Conservation (phyloP, 2,888 invertebrate genomes). For the Pyrocoelia pectoralis region DNA sequence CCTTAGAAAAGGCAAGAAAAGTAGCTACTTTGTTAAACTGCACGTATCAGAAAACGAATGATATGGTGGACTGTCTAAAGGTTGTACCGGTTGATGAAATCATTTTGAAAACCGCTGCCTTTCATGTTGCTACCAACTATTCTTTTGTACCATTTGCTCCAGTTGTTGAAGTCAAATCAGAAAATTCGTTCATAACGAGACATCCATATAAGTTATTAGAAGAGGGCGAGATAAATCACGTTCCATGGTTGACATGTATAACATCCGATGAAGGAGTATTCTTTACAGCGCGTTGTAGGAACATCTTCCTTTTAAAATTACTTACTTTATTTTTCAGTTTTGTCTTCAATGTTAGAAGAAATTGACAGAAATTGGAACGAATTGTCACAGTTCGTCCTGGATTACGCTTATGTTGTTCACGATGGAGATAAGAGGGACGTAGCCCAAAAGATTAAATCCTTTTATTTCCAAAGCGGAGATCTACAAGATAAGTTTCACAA, state of each 20-base stretch:
- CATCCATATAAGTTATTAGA: conserved; percentile 70
- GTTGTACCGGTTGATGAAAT: conserved; percentile 62
- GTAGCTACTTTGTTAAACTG: conserved; percentile 70
- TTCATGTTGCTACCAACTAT: conserved; percentile 56
- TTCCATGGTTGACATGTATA: conserved; percentile 75
- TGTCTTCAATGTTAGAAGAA: too few species aligned
- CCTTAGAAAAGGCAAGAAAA: conserved; percentile 66
- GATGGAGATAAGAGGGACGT: too few species aligned
- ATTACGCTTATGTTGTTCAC: too few species aligned
- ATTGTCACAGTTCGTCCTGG: too few species aligned
- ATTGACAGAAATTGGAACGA: too few species aligned
- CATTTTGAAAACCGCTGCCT: conserved; percentile 62
- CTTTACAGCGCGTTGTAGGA: too few species aligned
- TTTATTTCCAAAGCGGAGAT: too few species aligned
- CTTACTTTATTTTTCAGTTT: too few species aligned
- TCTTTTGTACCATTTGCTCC: conserved; percentile 65
- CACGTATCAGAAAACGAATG: conserved; percentile 60
- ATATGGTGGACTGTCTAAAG: conserved; percentile 69
- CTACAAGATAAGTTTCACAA: too few species aligned
- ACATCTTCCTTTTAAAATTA: too few species aligned
- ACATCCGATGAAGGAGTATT: conserved; percentile 71
- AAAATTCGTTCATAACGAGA: conserved; percentile 70
- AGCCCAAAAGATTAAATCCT: too few species aligned
- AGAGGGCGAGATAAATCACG: conserved; percentile 66
- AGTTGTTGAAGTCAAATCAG: conserved; percentile 67